A percentile compares a stretch with the other conserved stretches of the same genome.
Conservation (phyloP, 2,113 vertebrate species). For the Solea solea region DNA sequence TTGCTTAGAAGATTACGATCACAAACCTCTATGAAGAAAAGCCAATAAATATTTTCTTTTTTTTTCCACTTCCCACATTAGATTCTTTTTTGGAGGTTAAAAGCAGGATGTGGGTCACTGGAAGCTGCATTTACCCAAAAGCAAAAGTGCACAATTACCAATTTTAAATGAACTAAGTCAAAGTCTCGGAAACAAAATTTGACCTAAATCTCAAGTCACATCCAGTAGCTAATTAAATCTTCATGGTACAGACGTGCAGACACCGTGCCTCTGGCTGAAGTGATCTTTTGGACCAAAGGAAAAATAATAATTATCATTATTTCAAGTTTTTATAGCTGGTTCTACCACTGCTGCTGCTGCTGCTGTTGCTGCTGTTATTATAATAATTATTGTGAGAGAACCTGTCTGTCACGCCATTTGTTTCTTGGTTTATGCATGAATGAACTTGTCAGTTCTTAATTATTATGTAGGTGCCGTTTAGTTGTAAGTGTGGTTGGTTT, state of each 20-base stretch:
- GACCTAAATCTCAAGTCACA: conserved; percentile 62
- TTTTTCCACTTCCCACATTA: conserved; percentile 33
- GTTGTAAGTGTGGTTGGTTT: conserved; percentile 9
- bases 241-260: conserved; percentile 15
- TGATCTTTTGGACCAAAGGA: conserved; percentile 16
- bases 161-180: conserved; percentile 53
- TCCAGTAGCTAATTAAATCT: conserved; percentile 62
- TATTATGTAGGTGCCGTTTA: background rate
- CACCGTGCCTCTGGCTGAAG: conserved; percentile 21
- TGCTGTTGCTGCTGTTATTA: conserved; percentile 27
- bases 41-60: conserved; percentile 30
- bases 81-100: conserved; percentile 38
- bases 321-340: conserved; percentile 26
- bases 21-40: conserved; percentile 21
- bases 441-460: conserved; percentile 27
- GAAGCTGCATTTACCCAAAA: conserved; percentile 40
- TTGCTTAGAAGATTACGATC: conserved; percentile 38
- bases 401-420: conserved; percentile 1
- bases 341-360: conserved; percentile 2
- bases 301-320: conserved; percentile 51
- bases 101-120: conserved; percentile 56
- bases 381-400: conserved; percentile 37
- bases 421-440: conserved; percentile 23
- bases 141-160: conserved; percentile 51
- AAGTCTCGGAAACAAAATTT: conserved; percentile 50